phyloP scores from a whole-genome alignment of 2,888 invertebrate species.

The Aphelenchoides bicaudatus region DNA sequence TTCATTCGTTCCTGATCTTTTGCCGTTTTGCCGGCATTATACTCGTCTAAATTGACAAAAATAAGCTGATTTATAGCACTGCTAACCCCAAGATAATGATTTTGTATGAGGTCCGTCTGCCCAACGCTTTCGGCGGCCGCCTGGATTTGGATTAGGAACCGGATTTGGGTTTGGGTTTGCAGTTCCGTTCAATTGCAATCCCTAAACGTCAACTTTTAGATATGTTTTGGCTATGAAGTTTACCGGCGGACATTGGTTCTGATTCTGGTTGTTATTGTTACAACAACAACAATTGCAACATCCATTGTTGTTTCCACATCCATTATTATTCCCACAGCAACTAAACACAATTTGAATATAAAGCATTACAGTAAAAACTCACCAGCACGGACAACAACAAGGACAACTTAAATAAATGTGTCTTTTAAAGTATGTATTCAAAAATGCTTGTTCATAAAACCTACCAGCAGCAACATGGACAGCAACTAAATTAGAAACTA shows the following conservation, averaged over 20 bases:
- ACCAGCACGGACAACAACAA: slow-evolving; percentile 1
- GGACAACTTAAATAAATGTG: slow-evolving; percentile 3
- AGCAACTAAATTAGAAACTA: no score
- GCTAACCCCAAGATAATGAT: neutral
- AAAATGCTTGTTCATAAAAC: no score
- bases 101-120: neutral
- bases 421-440: no score
- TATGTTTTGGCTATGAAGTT: neutral
- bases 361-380: neutral
- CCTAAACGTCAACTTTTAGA: neutral
- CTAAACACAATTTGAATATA: neutral
- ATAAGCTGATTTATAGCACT: neutral
- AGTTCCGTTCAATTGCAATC: neutral
- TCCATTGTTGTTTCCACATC: neutral
- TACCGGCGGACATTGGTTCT: neutral
- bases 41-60: slow-evolving; percentile 1
- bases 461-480: no score
- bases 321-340: neutral
- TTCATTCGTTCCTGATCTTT: no score
- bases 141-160: neutral
- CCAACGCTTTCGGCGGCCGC: slow-evolving; percentile 6
- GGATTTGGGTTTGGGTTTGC: slow-evolving; percentile 6
- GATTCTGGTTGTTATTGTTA: neutral
- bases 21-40: no score
- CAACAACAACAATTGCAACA: slow-evolving; percentile 4